phyloP scores from a whole-genome alignment of 1,140 invertebrate species.

The Anastrepha obliqua region DNA sequence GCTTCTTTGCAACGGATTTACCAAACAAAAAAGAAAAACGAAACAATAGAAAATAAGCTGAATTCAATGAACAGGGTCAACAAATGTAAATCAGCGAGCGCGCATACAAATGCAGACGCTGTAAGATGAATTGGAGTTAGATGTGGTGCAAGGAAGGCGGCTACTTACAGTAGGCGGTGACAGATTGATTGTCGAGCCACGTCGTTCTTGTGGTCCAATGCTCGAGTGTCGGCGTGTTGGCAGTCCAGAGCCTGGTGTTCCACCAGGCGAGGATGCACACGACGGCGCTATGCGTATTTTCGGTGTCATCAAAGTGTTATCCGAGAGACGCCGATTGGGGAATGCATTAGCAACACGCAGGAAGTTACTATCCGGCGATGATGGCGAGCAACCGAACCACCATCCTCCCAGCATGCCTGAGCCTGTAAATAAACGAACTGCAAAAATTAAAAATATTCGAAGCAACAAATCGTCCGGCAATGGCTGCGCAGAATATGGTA shows the following conservation, averaged over 20 bases:
- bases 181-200: constrained; percentile 88
- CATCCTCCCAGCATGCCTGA: constrained; percentile 82
- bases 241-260: constrained; percentile 85
- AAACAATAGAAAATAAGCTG: not conserved
- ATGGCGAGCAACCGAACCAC: constrained; percentile 83
- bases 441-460: constrained; percentile 49
- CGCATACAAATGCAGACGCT: constrained; percentile 16
- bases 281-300: constrained; percentile 90
- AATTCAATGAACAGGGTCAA: constrained; percentile 29
- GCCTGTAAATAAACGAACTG: constrained; percentile 67
- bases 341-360: constrained; percentile 86
- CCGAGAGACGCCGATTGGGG: constrained; percentile 89
- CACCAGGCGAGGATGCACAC: constrained; percentile 89
- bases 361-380: constrained; percentile 90
- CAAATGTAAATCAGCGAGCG: constrained; percentile 12
- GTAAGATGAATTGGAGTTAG: not conserved
- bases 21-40: not conserved
- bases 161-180: constrained; percentile 88
- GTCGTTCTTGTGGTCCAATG: constrained; percentile 90
- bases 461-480: not conserved
- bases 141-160: constrained; percentile 29
- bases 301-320: constrained; percentile 93
- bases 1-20: not conserved
- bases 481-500: not conserved
- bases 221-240: constrained; percentile 91